Evolutionary conservation across 2,797 vertebrate genomes (phyloP).

Genomic region (Sarcoramphus papa): DNA sequence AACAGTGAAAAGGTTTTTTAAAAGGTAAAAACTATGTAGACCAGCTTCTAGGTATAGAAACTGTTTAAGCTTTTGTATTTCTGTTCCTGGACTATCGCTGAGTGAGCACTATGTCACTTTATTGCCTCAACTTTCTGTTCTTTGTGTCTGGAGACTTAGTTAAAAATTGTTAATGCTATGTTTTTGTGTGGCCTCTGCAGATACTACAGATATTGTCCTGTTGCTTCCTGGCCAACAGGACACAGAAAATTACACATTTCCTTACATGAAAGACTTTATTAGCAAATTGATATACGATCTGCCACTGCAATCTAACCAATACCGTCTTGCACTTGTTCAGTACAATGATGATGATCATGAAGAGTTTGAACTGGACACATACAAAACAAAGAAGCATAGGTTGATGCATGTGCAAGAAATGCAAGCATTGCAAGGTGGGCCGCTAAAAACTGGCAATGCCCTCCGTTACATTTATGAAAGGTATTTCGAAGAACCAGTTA

Average conservation of each 20-base stretch:
- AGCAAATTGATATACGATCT: background rate
- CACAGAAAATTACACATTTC: background rate
- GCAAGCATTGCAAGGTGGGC: background rate
- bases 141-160: background rate
- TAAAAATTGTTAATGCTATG: background rate
- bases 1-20: background rate
- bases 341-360: background rate
- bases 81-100: background rate
- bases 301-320: background rate
- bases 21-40: background rate
- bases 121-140: background rate
- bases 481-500: background rate
- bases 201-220: background rate
- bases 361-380: background rate
- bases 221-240: background rate
- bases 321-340: background rate
- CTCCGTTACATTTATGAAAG: slow-evolving; percentile 15
- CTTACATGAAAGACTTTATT: background rate
- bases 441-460: slow-evolving; percentile 17
- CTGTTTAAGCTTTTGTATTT: background rate
- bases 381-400: background rate
- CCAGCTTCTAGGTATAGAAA: background rate
- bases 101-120: background rate
- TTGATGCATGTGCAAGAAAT: background rate
- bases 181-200: background rate